Evolutionary conservation across 1,140 invertebrate genomes (phyloP).

Genomic region (Wasmannia auropunctata): DNA sequence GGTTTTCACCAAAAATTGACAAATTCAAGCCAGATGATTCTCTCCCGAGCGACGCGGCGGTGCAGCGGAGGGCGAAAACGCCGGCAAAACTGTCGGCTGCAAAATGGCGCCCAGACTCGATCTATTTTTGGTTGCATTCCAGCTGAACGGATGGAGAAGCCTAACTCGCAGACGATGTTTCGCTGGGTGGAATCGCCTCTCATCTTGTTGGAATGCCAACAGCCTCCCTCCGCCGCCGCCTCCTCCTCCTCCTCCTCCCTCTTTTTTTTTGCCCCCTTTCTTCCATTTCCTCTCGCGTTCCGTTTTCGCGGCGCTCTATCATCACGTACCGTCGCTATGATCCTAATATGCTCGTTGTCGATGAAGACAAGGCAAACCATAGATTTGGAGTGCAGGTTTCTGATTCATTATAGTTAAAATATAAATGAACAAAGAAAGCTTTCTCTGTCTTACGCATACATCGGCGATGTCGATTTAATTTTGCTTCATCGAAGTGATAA

Average conservation of each 20-base stretch:
- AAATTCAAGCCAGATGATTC: not conserved
- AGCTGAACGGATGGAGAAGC: slow-evolving; percentile 40
- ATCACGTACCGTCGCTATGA: not conserved
- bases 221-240: slow-evolving; percentile 1
- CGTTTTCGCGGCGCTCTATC: slow-evolving; percentile 33
- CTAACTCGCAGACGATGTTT: slow-evolving; percentile 49
- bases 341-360: not conserved
- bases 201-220: slow-evolving; percentile 49
- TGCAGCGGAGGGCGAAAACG: slow-evolving; percentile 21
- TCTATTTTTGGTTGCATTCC: slow-evolving; percentile 57
- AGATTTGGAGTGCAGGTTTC: not conserved
- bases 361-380: not conserved
- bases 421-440: not conserved
- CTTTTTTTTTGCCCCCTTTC: slow-evolving; percentile 59
- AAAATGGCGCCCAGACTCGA: slow-evolving; percentile 52
- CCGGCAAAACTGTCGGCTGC: slow-evolving; percentile 44
- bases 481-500: not conserved
- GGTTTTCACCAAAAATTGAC: not conserved
- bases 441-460: not conserved
- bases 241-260: slow-evolving; percentile 43
- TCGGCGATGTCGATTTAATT: not conserved
- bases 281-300: slow-evolving; percentile 14
- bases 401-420: not conserved
- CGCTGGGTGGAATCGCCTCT: slow-evolving; percentile 32
- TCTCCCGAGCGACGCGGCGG: not conserved